Percentiles rank a stretch among this genome's conserved stretches.
These are phyloP conservation scores for Drosophila jambulina DNA, from an alignment of 1,140 invertebrate species.

Conservation along the genomic window DNA sequence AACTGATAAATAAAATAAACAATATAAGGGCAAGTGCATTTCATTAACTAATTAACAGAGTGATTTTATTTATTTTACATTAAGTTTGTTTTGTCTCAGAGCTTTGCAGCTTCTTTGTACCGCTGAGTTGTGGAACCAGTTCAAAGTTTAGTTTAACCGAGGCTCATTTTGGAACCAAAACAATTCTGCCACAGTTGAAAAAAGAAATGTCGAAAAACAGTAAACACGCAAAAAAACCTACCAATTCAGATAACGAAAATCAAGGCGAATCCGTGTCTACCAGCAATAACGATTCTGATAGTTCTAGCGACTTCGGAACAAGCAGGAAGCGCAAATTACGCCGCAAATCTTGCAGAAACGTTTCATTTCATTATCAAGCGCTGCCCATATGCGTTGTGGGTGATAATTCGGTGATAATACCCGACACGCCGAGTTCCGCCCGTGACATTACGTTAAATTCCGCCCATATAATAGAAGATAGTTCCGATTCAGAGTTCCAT, in stretches of 20 bases:
- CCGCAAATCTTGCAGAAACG: slow-evolving; percentile 33
- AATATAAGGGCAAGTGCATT: background rate
- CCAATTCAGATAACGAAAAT: background rate
- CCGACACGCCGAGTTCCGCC: slow-evolving; percentile 9
- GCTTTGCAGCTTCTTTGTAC: background rate
- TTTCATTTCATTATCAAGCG: slow-evolving; percentile 43
- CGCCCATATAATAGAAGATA: slow-evolving; percentile 55
- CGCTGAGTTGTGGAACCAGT: slow-evolving; percentile 1
- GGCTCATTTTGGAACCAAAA: slow-evolving; percentile 32
- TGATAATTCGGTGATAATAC: background rate
- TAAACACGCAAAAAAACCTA: background rate
- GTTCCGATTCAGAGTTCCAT: slow-evolving; percentile 59
- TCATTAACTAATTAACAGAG: background rate
- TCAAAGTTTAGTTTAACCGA: background rate
- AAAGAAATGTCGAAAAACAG: slow-evolving; percentile 41
- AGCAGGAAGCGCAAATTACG: slow-evolving; percentile 42
- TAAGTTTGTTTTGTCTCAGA: background rate
- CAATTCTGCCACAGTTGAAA: slow-evolving; percentile 22
- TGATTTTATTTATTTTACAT: background rate
- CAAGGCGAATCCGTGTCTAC: background rate
- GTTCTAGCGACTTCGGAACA: slow-evolving; percentile 46
- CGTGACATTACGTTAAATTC: slow-evolving; percentile 48
- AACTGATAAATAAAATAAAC: background rate
- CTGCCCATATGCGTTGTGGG: slow-evolving; percentile 49
- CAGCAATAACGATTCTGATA: slow-evolving; percentile 12